These are phyloP conservation scores for Conger conger DNA, from an alignment of 2,113 vertebrate species.

Conservation along the genomic window DNA sequence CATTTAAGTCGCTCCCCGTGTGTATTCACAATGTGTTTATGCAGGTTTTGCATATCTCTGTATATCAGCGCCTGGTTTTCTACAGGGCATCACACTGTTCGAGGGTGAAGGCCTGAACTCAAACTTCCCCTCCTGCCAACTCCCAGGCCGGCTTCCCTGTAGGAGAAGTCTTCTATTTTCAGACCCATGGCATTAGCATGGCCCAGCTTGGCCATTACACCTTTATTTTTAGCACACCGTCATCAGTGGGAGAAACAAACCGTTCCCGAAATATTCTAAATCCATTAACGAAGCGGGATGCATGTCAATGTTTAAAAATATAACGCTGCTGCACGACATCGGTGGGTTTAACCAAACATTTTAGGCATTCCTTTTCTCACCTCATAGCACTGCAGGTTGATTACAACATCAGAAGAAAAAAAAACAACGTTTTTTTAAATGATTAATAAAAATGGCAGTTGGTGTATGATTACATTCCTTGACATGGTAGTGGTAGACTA, in stretches of 20 bases:
- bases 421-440: no score
- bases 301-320: neutral
- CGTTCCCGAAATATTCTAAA: neutral
- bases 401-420: no score
- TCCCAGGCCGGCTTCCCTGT: constrained; percentile 48
- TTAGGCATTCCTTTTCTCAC: neutral
- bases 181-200: constrained; percentile 36
- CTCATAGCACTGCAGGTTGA: no score
- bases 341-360: neutral
- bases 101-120: neutral
- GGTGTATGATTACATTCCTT: no score
- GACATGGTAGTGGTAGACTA: neutral
- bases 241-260: neutral
- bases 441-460: no score
- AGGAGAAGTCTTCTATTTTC: constrained; percentile 40
- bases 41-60: neutral
- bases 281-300: neutral
- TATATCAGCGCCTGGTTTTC: neutral
- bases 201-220: constrained; percentile 36
- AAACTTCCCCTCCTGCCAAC: neutral
- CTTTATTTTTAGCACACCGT: constrained; percentile 33
- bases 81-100: neutral
- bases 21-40: neutral
- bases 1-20: neutral
- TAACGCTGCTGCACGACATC: neutral